These are phyloP conservation scores for Phenacoccus solenopsis DNA, from an alignment of 1,140 invertebrate species.

Conservation along the genomic window DNA sequence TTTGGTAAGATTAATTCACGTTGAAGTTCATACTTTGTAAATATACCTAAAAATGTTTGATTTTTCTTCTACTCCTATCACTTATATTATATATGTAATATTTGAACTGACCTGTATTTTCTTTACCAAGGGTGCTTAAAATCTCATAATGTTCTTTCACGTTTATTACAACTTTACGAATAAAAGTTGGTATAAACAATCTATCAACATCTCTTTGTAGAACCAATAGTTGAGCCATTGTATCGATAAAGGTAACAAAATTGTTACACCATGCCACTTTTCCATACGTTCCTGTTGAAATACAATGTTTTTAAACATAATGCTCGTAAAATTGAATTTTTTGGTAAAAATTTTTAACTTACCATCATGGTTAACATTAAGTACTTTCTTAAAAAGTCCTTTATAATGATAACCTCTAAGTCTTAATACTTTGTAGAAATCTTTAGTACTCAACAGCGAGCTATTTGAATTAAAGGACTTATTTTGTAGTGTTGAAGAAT, in stretches of 20 bases:
- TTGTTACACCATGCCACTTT: constrained; percentile 64
- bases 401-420: constrained; percentile 85
- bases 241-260: constrained; percentile 88
- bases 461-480: constrained; percentile 26
- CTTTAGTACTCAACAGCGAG: constrained; percentile 40
- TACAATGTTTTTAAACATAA: neutral
- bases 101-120: neutral
- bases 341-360: neutral
- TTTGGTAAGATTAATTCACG: neutral
- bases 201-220: neutral
- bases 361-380: constrained; percentile 38
- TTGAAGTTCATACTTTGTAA: neutral
- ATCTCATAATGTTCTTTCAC: neutral
- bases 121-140: neutral
- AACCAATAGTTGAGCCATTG: constrained; percentile 40
- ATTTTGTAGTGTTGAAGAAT: constrained; percentile 32
- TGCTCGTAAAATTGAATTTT: neutral
- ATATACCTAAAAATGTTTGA: neutral
- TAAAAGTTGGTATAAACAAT: neutral
- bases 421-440: constrained; percentile 85
- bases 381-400: constrained; percentile 55
- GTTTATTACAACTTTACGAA: neutral
- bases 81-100: no score
- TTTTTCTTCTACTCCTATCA: no score
- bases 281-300: constrained; percentile 21